Evolutionary conservation across 1,140 invertebrate species (phyloP).

Genomic region (Drosophila burlai): DNA sequence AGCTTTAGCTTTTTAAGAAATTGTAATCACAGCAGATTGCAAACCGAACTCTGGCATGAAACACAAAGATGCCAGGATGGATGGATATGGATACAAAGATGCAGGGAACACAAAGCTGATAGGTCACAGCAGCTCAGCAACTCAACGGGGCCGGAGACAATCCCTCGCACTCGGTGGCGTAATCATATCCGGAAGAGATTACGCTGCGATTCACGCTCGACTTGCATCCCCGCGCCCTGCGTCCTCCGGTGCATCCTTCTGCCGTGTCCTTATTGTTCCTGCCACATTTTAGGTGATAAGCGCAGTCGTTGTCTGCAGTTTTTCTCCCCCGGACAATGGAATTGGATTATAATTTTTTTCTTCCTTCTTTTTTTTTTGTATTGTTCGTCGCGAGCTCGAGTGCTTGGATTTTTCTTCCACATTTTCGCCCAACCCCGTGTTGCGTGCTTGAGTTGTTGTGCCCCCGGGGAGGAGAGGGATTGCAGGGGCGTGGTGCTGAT

Average conservation of each 20-base stretch:
- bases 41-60: slow-evolving; percentile 16
- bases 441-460: slow-evolving; percentile 67
- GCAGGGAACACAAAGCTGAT: slow-evolving; percentile 70
- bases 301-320: slow-evolving; percentile 59
- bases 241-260: slow-evolving; percentile 29
- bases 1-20: slow-evolving; percentile 83
- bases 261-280: slow-evolving; percentile 25
- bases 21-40: slow-evolving; percentile 82
- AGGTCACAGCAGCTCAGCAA: slow-evolving; percentile 67
- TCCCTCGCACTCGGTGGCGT: slow-evolving; percentile 69
- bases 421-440: slow-evolving; percentile 24
- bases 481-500: slow-evolving; percentile 44
- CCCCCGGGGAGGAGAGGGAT: slow-evolving; percentile 2
- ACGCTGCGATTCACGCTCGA: slow-evolving; percentile 76
- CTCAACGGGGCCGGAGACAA: slow-evolving; percentile 52
- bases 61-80: slow-evolving; percentile 43
- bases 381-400: slow-evolving; percentile 49
- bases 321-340: slow-evolving; percentile 62
- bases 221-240: slow-evolving; percentile 15
- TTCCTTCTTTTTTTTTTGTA: slow-evolving; percentile 2
- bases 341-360: slow-evolving; percentile 75
- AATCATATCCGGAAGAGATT: slow-evolving; percentile 83
- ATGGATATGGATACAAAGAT: slow-evolving; percentile 55
- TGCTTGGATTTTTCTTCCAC: slow-evolving; percentile 18
- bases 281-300: slow-evolving; percentile 74